These are phyloP conservation scores for Microplitis deprimator DNA, from an alignment of 2,888 invertebrate species.

Conservation along the genomic window DNA sequence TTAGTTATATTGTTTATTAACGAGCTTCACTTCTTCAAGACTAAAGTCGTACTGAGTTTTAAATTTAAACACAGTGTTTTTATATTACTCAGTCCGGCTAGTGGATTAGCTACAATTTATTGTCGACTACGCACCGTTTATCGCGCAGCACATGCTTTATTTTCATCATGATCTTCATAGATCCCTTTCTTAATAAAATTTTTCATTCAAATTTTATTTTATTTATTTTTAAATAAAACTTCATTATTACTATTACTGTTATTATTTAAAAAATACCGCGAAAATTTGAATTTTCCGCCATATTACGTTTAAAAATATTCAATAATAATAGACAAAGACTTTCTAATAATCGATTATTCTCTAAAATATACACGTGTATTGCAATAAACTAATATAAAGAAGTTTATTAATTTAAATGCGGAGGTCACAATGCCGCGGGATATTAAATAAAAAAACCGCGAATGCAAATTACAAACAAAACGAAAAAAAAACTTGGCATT, in stretches of 20 bases:
- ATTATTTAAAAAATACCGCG: neutral
- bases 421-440: neutral
- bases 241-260: neutral
- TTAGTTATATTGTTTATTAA: conserved; percentile 18
- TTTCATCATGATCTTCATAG: conserved; percentile 39
- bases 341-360: neutral
- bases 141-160: conserved; percentile 64
- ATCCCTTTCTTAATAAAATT: conserved; percentile 2
- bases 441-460: neutral
- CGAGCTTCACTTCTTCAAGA: conserved; percentile 55
- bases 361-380: neutral
- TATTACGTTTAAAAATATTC: neutral
- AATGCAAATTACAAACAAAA: neutral
- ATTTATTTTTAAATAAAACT: neutral
- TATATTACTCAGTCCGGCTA: conserved; percentile 37
- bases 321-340: neutral
- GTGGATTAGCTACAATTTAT: conserved; percentile 41
- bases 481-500: neutral
- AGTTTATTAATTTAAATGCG: neutral
- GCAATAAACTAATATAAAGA: neutral
- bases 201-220: neutral
- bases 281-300: neutral
- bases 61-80: conserved; percentile 30
- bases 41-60: conserved; percentile 60
- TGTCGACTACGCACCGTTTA: conserved; percentile 52